Evolutionary conservation across 2,888 invertebrate genomes (phyloP).

Genomic region (Pheosia tremula): DNA sequence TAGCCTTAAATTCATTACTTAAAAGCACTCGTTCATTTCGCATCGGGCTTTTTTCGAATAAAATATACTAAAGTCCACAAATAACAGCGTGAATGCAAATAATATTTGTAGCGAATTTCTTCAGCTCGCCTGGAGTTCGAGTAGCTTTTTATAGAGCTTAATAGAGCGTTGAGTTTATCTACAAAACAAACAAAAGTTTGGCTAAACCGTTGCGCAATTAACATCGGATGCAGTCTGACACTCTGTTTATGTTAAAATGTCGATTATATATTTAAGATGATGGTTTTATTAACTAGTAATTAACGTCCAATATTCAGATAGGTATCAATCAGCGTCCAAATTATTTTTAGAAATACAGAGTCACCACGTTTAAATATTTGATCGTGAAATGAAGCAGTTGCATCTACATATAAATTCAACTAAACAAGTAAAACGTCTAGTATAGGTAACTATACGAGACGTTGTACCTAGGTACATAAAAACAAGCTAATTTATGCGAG

Average conservation of each 20-base stretch:
- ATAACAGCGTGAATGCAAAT: slow-evolving; percentile 11
- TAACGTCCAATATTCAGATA: too few species aligned
- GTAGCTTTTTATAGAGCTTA: slow-evolving; percentile 32
- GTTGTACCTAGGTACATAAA: too few species aligned
- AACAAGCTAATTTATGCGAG: too few species aligned
- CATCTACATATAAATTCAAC: too few species aligned
- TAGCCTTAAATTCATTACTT: slow-evolving; percentile 43
- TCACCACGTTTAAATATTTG: too few species aligned
- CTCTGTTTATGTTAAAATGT: slow-evolving; percentile 12
- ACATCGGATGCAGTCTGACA: slow-evolving; percentile 43
- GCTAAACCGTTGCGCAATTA: slow-evolving; percentile 49
- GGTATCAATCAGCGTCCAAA: too few species aligned
- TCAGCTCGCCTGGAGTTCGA: slow-evolving; percentile 15
- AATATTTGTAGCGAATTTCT: slow-evolving; percentile 16
- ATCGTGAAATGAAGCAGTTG: too few species aligned
- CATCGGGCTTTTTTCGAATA: slow-evolving; percentile 11
- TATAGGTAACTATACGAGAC: too few species aligned
- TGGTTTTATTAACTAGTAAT: too few species aligned
- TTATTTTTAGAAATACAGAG: too few species aligned
- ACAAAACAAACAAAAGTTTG: slow-evolving; percentile 42
- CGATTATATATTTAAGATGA: too few species aligned
- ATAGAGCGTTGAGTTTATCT: slow-evolving; percentile 31
- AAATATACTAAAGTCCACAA: slow-evolving; percentile 9
- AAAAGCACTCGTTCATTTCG: slow-evolving; percentile 23
- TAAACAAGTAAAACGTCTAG: too few species aligned